phyloP scores from a whole-genome alignment of 2,113 vertebrate species.

The Callipepla californica region DNA sequence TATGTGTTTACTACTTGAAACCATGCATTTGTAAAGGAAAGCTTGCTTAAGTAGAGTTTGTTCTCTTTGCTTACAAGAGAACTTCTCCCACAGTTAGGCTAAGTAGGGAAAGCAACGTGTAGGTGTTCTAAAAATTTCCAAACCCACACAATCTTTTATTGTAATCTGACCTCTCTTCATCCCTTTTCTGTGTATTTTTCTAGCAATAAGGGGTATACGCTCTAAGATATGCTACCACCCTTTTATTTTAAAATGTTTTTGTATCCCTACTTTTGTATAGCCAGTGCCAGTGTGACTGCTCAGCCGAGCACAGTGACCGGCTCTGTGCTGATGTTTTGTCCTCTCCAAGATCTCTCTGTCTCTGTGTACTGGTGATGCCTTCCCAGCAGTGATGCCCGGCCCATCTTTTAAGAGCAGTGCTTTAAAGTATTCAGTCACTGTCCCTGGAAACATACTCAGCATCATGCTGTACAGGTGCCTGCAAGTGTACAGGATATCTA shows the following conservation, averaged over 20 bases:
- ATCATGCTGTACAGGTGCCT: neutral
- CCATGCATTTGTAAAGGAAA: neutral
- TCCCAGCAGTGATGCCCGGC: neutral
- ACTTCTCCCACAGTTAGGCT: neutral
- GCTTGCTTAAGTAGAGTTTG: neutral
- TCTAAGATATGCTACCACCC: fast-evolving
- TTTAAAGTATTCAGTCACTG: neutral
- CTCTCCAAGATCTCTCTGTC: neutral
- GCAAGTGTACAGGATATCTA: fast-evolving
- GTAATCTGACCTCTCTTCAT: neutral
- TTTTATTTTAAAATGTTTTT: neutral
- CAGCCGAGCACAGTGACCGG: neutral
- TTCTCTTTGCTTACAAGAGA: neutral
- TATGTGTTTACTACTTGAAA: conserved; percentile 35
- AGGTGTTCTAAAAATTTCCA: neutral
- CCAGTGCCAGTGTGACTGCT: neutral
- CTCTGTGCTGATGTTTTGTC: neutral
- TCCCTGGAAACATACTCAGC: fast-evolving
- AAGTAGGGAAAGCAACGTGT: neutral
- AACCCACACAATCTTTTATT: neutral
- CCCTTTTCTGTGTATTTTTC: neutral
- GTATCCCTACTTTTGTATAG: neutral
- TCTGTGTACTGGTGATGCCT: neutral
- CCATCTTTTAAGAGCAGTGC: neutral
- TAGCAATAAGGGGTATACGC: neutral